Conservation (phyloP, 2,797 vertebrate genomes). For the Loris lydekkerianus region DNA sequence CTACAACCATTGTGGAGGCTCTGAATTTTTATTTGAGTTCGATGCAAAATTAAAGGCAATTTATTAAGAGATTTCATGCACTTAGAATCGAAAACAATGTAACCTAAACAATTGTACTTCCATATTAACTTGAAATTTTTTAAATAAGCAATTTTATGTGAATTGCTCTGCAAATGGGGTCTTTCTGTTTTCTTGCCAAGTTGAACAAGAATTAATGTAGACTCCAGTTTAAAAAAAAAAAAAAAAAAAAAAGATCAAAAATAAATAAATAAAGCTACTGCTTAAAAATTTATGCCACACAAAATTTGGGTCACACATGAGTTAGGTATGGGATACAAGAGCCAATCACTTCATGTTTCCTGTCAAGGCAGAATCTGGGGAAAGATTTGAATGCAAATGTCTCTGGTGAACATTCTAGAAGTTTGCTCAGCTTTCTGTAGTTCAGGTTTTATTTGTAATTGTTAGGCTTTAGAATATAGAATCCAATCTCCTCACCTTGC, state of each 20-base stretch:
- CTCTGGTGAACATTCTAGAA: constrained; percentile 70
- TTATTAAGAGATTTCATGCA: not conserved
- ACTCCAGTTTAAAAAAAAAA: not conserved
- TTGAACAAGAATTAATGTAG: not conserved
- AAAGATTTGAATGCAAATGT: constrained; percentile 59
- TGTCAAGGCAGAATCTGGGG: constrained; percentile 46
- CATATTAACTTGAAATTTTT: too few species aligned
- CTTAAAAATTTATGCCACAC: not conserved
- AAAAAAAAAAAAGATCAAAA: not conserved
- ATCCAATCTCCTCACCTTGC: not conserved
- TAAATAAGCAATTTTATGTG: not conserved
- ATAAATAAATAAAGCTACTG: not conserved
- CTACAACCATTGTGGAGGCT: not conserved
- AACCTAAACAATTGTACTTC: too few species aligned
- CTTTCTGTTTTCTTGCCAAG: not conserved
- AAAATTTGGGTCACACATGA: not conserved
- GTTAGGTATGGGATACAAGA: not conserved
- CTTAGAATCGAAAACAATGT: too few species aligned
- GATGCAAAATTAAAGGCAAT: constrained; percentile 40
- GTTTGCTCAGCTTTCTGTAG: constrained; percentile 55
- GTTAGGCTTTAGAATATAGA: constrained; percentile 48
- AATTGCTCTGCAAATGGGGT: not conserved
- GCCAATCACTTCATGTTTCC: not conserved
- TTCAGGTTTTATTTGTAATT: constrained; percentile 56
- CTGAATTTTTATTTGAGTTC: not conserved